Conservation (phyloP, 1,140 invertebrate species). For the Tribolium castaneum region DNA sequence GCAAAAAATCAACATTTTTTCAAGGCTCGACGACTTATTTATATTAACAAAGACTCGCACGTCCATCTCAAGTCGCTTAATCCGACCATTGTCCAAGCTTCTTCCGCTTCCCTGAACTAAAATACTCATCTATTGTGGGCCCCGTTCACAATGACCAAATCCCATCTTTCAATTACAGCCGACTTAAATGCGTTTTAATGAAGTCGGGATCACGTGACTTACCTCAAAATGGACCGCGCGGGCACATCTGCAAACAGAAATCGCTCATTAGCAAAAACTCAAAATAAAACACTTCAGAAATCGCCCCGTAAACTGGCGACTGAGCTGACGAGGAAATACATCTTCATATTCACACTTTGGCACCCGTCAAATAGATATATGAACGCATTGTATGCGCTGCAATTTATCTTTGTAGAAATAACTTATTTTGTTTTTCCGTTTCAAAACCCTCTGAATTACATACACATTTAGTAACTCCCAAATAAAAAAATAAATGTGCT, state of each 20-base stretch:
- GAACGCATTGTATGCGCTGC: too few relatives aligned
- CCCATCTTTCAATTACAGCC: slow-evolving; percentile 56
- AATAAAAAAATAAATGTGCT: too few relatives aligned
- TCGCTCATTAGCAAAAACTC: too few relatives aligned
- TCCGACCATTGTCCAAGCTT: slow-evolving; percentile 55
- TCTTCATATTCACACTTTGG: too few relatives aligned
- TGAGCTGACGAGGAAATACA: too few relatives aligned
- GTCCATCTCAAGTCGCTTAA: slow-evolving; percentile 47
- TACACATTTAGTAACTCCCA: too few relatives aligned
- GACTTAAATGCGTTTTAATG: slow-evolving; percentile 55
- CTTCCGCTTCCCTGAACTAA: slow-evolving; percentile 50
- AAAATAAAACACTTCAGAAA: too few relatives aligned
- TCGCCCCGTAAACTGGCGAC: too few relatives aligned
- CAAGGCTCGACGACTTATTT: slow-evolving; percentile 1
- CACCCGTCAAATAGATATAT: too few relatives aligned
- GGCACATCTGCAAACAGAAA: slow-evolving; percentile 11
- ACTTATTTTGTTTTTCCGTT: too few relatives aligned
- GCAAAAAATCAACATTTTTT: not conserved
- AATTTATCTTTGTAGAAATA: too few relatives aligned
- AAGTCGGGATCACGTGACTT: slow-evolving; percentile 42
- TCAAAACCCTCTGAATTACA: too few relatives aligned
- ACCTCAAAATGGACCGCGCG: not conserved
- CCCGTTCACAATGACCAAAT: slow-evolving; percentile 54
- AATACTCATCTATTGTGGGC: slow-evolving; percentile 52
- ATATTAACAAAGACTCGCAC: slow-evolving; percentile 8